phyloP scores from a whole-genome alignment of 37 sponge, comb jelly and placozoan species.

The Lycopodina hypogea region DNA sequence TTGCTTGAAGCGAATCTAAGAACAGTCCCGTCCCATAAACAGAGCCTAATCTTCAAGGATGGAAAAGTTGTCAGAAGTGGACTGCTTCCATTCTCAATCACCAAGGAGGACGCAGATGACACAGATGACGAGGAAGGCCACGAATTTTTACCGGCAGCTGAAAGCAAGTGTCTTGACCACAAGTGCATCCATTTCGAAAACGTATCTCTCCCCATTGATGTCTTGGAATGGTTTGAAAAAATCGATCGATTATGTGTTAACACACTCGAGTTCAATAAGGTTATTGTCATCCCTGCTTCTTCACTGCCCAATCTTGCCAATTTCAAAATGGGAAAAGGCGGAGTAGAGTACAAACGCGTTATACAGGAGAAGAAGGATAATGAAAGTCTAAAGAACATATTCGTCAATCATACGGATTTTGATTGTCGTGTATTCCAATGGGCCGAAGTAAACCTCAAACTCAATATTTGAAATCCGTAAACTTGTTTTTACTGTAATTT shows the following conservation, averaged over 20 bases:
- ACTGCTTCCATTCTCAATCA: not conserved
- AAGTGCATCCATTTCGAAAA: not conserved
- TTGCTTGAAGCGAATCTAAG: not conserved
- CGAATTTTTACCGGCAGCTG: not conserved
- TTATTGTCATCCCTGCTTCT: not conserved
- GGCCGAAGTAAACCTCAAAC: not conserved
- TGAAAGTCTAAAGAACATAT: no score
- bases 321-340: not conserved
- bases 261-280: conserved; percentile 10
- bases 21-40: conserved; percentile 1
- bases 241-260: not conserved
- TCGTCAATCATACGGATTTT: not conserved
- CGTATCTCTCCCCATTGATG: not conserved
- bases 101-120: not conserved
- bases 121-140: not conserved
- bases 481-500: no score
- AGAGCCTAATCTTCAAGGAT: not conserved
- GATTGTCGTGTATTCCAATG: not conserved
- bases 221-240: not conserved
- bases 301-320: not conserved
- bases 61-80: not conserved
- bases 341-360: not conserved
- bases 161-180: not conserved
- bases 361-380: not conserved
- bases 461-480: not conserved